Conservation (phyloP, 1,140 invertebrate species). For the Caerostris darwini region DNA sequence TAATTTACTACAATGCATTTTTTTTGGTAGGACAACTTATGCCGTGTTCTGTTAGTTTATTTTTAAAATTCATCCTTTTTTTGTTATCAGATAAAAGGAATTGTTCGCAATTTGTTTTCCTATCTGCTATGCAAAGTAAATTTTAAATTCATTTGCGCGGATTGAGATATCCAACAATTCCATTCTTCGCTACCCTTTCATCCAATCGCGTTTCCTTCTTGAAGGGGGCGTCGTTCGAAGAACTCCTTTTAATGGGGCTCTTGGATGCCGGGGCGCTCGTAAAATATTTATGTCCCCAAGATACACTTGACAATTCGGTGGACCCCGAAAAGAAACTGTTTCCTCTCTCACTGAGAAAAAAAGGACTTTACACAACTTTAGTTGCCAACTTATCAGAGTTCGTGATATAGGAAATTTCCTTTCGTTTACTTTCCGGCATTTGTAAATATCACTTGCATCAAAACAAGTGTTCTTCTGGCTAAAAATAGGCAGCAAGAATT, state of each 20-base stretch:
- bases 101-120: too few relatives aligned
- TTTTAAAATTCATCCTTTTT: too few relatives aligned
- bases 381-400: not conserved
- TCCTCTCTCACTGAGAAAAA: not conserved
- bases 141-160: too few relatives aligned
- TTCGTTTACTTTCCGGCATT: not conserved
- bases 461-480: not conserved
- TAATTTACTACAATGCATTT: too few relatives aligned
- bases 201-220: not conserved
- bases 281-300: constrained; percentile 19
- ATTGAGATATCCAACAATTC: not conserved
- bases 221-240: not conserved
- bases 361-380: not conserved
- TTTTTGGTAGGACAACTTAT: too few relatives aligned
- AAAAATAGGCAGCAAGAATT: too few relatives aligned
- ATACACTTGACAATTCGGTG: constrained; percentile 23
- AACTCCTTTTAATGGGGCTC: not conserved
- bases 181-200: not conserved
- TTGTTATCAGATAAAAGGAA: too few relatives aligned
- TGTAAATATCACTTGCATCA: not conserved
- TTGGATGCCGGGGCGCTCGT: not conserved
- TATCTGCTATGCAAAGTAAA: too few relatives aligned
- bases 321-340: not conserved
- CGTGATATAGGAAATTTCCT: not conserved
- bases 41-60: too few relatives aligned